phyloP scores from a whole-genome alignment of 2,888 invertebrate species.

The Thalpophila matura region DNA sequence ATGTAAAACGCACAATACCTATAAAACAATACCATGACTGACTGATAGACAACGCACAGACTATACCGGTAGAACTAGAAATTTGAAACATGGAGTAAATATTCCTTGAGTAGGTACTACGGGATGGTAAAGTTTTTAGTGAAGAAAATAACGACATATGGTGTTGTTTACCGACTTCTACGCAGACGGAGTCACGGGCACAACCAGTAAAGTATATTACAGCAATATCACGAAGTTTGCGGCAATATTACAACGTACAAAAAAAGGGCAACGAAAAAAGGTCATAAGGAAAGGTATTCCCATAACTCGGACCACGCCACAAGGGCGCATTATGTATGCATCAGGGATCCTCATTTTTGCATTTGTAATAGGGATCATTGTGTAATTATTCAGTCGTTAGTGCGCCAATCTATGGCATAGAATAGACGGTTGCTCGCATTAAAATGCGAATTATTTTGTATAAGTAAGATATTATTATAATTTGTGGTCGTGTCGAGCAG shows the following conservation, averaged over 20 bases:
- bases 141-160: no score
- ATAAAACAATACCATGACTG: no score
- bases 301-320: slow-evolving; percentile 69
- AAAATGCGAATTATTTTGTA: slow-evolving; percentile 67
- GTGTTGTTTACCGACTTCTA: no score
- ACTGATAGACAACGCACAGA: no score
- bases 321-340: slow-evolving; percentile 84
- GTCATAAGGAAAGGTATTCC: slow-evolving; percentile 16
- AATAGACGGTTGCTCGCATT: slow-evolving; percentile 67
- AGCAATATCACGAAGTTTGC: neutral
- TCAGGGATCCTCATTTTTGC: slow-evolving; percentile 86
- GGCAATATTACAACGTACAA: neutral
- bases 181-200: no score
- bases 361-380: slow-evolving; percentile 88
- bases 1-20: no score
- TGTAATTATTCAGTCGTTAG: slow-evolving; percentile 89
- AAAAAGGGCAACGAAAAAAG: neutral
- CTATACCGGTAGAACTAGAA: no score
- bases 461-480: slow-evolving; percentile 24
- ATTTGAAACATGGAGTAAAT: no score
- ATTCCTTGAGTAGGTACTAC: no score
- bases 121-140: no score
- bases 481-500: neutral
- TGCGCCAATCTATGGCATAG: slow-evolving; percentile 79
- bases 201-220: neutral